These are phyloP conservation scores for Laticauda colubrina DNA, from an alignment of 2,113 vertebrate species.

Conservation along the genomic window DNA sequence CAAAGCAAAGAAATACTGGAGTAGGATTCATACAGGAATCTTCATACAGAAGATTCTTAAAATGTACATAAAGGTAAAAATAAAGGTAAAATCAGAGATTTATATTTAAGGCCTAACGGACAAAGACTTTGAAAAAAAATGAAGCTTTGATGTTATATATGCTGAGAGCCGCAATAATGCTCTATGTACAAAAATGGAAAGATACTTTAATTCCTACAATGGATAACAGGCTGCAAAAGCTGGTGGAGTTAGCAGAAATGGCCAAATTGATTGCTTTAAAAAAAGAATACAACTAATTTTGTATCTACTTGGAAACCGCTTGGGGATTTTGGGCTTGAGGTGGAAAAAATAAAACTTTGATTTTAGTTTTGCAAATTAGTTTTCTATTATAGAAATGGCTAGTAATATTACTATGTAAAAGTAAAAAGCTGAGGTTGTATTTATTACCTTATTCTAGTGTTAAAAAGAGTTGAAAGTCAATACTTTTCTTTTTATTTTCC, in stretches of 20 bases:
- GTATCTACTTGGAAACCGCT: not conserved
- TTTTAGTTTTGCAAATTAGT: not conserved
- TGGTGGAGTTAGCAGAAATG: not conserved
- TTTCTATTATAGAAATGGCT: not conserved
- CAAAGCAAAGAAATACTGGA: not conserved
- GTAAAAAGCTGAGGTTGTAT: not conserved
- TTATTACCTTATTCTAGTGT: not conserved
- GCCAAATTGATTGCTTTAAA: not conserved
- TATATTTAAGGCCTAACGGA: not conserved
- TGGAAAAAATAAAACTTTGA: not conserved
- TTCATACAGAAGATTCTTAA: not conserved
- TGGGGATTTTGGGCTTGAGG: not conserved
- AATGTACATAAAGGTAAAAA: not conserved
- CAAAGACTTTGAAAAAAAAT: not conserved
- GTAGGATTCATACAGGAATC: not conserved
- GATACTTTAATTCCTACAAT: not conserved
- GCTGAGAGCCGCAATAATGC: not conserved
- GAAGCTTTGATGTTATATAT: not conserved
- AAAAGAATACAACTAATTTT: not conserved
- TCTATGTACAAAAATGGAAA: not conserved
- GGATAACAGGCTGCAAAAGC: not conserved
- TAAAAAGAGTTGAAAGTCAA: not conserved
- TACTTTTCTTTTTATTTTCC: not conserved
- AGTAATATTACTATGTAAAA: not conserved
- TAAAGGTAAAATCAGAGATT: not conserved